Evolutionary conservation across 2,888 invertebrate genomes (phyloP).

Genomic region (Tortricodes alternella): DNA sequence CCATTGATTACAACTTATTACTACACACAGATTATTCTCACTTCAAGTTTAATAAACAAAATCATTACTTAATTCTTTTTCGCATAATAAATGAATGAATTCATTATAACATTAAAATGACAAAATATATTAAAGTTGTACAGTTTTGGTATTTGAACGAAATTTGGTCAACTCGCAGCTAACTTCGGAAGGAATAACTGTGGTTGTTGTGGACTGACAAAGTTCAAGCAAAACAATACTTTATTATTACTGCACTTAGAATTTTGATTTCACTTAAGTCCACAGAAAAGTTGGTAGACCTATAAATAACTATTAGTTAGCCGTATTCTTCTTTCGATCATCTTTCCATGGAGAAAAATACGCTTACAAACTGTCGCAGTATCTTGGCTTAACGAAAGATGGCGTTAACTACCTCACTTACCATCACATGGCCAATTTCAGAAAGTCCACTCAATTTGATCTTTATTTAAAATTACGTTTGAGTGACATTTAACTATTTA

Average conservation of each 20-base stretch:
- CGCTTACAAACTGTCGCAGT: constrained; percentile 6
- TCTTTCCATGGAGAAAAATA: background rate
- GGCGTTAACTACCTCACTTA: background rate
- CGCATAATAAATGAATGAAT: background rate
- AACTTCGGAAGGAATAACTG: background rate
- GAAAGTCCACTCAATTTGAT: too few relatives aligned
- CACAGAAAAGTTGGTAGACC: too few relatives aligned
- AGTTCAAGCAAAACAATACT: background rate
- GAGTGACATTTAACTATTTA: too few relatives aligned
- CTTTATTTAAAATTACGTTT: too few relatives aligned
- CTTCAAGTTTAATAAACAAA: too few relatives aligned
- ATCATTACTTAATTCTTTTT: too few relatives aligned
- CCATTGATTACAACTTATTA: too few relatives aligned
- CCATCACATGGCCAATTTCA: too few relatives aligned
- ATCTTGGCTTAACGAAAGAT: constrained; percentile 1
- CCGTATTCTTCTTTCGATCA: too few relatives aligned
- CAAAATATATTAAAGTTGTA: background rate
- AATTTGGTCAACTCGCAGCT: background rate
- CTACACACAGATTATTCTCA: too few relatives aligned
- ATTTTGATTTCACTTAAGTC: too few relatives aligned
- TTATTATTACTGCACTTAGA: background rate
- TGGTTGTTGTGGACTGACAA: background rate
- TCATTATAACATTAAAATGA: background rate
- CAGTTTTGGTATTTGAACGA: constrained; percentile 4
- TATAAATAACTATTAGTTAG: too few relatives aligned